A percentile compares a stretch with the other conserved stretches of the same genome.
Evolutionary conservation across 1,140 invertebrate genomes (phyloP).

Genomic region (Ericerus pela): DNA sequence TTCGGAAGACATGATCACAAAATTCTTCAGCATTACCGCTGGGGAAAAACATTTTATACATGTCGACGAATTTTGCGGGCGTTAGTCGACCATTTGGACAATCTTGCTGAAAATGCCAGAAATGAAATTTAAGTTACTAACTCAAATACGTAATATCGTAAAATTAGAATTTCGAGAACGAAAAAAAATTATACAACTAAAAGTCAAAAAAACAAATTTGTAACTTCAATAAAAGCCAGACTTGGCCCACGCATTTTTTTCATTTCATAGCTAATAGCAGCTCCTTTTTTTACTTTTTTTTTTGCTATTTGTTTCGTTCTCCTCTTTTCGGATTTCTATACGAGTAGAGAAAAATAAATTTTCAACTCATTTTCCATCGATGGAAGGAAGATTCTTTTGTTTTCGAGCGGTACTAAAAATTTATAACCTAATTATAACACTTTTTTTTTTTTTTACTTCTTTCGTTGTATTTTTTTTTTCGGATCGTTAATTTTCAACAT

Average conservation of each 20-base stretch:
- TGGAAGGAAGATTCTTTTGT: neutral
- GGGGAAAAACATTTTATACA: slow-evolving; percentile 99
- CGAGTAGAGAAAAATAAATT: neutral
- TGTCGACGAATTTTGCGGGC: slow-evolving; percentile 96
- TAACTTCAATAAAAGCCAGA: neutral
- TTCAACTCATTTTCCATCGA: neutral
- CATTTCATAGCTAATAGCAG: too few relatives aligned
- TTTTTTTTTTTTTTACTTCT: too few relatives aligned
- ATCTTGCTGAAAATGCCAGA: slow-evolving; percentile 90
- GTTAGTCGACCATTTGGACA: slow-evolving; percentile 95
- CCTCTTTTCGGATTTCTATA: too few relatives aligned
- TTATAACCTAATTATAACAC: too few relatives aligned
- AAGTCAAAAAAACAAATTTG: neutral
- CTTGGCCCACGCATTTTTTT: neutral
- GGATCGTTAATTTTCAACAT: too few relatives aligned
- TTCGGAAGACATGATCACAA: slow-evolving; percentile 96
- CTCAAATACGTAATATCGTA: neutral
- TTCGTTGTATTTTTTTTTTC: neutral
- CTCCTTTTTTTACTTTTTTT: neutral
- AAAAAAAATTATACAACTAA: too few relatives aligned
- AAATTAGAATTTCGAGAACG: too few relatives aligned
- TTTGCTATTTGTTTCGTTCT: neutral
- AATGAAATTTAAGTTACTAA: slow-evolving; percentile 23
- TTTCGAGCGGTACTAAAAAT: neutral
- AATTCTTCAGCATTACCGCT: slow-evolving; percentile 97